phyloP scores from a whole-genome alignment of 2,113 vertebrate genomes.

The Oryzias woworae region DNA sequence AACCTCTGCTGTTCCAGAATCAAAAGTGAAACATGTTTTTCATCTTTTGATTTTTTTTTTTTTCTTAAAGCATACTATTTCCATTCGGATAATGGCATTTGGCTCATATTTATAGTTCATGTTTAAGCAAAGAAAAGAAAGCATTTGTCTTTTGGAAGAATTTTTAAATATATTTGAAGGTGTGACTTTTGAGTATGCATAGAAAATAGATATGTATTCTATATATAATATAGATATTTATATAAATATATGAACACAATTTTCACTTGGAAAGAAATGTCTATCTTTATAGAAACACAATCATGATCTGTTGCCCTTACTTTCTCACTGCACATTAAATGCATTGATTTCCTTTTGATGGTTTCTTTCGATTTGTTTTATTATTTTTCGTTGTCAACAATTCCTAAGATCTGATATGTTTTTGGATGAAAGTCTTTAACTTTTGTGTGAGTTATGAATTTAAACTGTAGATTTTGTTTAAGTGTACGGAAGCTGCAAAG shows the following conservation, averaged over 20 bases:
- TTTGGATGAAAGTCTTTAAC: too few species aligned
- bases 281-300: constrained; percentile 82
- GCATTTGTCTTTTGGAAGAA: constrained; percentile 78
- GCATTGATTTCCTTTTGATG: constrained; percentile 71
- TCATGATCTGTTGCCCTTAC: constrained; percentile 80
- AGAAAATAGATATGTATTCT: constrained; percentile 84
- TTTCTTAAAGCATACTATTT: constrained; percentile 52
- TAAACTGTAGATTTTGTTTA: too few species aligned
- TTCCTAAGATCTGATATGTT: neutral
- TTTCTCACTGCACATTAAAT: constrained; percentile 83
- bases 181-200: constrained; percentile 82
- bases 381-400: constrained; percentile 25
- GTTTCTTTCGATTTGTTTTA: constrained; percentile 51
- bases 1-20: constrained; percentile 70
- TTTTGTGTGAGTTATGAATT: too few species aligned
- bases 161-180: constrained; percentile 81
- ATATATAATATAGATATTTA: constrained; percentile 84
- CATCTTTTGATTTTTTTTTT: constrained; percentile 68
- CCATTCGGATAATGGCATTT: constrained; percentile 63
- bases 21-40: constrained; percentile 71
- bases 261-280: constrained; percentile 81
- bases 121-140: constrained; percentile 73
- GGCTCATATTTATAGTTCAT: constrained; percentile 72
- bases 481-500: too few species aligned
- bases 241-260: constrained; percentile 81